Conservation (phyloP, 2,888 invertebrate species). For the Callinectes sapidus region DNA sequence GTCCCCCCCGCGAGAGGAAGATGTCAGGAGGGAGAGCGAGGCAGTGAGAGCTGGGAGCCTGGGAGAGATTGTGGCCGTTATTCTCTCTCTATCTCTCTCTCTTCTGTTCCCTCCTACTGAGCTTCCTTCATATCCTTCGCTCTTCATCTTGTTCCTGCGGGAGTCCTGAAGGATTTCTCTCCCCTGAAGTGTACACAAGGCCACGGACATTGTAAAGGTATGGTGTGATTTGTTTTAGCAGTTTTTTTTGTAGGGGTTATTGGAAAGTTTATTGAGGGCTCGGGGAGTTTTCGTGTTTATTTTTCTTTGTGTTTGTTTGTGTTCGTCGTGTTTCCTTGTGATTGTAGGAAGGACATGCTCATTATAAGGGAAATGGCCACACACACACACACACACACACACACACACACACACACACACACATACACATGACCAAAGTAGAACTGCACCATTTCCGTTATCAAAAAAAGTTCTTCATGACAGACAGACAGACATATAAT, state of each 20-base stretch:
- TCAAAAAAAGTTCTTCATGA: too few species aligned
- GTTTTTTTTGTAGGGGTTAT: neutral
- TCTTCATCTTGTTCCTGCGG: neutral
- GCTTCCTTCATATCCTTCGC: neutral
- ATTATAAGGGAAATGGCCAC: neutral
- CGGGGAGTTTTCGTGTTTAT: too few species aligned
- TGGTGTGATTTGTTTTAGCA: neutral
- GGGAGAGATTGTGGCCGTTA: neutral
- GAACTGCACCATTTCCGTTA: too few species aligned
- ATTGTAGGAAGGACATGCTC: neutral
- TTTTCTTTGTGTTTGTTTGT: too few species aligned
- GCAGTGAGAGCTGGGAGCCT: slow-evolving; percentile 26
- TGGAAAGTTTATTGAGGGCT: neutral
- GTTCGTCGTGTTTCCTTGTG: neutral
- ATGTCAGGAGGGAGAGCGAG: neutral
- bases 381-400: neutral
- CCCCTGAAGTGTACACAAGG: neutral
- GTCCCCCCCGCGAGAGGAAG: slow-evolving; percentile 9
- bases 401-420: slow-evolving; percentile 1
- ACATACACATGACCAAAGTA: neutral
- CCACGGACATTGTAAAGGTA: neutral
- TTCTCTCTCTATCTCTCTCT: neutral
- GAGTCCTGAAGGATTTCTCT: neutral
- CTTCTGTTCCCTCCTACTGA: neutral
- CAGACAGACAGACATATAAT: neutral